Evolutionary conservation across 2,797 vertebrate genomes (phyloP), one percentile per base, ranked within the genome.

Genomic region (Dicrostonyx torquatus): DNA sequence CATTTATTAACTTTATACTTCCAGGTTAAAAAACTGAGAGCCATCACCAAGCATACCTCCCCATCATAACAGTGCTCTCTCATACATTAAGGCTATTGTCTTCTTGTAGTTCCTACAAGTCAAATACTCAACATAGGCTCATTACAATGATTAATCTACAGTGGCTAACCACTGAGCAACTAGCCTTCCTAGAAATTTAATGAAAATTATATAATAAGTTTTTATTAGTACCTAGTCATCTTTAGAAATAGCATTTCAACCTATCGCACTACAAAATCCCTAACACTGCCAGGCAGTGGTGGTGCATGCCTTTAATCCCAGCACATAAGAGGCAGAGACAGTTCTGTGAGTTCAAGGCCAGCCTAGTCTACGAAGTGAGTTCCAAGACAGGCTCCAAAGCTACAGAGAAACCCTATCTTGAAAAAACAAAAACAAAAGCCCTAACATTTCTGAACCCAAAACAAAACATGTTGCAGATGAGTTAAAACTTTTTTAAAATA

Each of bases 391-490:
- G 53, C 55, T 58, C 55, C 18, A 20, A 58, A 58, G 55, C 55
- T 55, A 55, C 55, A 58, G 55, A 58, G 55, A 58, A 58, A 58
- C 18, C 55, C 18, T 20, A 6, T 58, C 55, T 58, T 58, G 55
- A 58, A 58, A 58, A 58, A 55, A 55, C 5, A 55, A 20, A 55
- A 55, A 18, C 1, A 55, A 87, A 91, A 91, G 50, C 58, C 60
- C 87, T 85, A 88, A n/a, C 40, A 70, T 86, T 92, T 92, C 75
- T 84, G 87, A 96, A 76, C n/a, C 75, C 58, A 48, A 94, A 95
- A 80, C 76, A 86, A 95, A 72, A 58, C 12, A 92, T 43, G 43
- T 87, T 94, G 96, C 73, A 78, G 26, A 58, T 75, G 17, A 92
- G n/a, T 70, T 94, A 17, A 86, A 85, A 92, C 50, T 53, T 85